Evolutionary conservation across 2,113 vertebrate species (phyloP).

Genomic region (Calyptomena viridis): DNA sequence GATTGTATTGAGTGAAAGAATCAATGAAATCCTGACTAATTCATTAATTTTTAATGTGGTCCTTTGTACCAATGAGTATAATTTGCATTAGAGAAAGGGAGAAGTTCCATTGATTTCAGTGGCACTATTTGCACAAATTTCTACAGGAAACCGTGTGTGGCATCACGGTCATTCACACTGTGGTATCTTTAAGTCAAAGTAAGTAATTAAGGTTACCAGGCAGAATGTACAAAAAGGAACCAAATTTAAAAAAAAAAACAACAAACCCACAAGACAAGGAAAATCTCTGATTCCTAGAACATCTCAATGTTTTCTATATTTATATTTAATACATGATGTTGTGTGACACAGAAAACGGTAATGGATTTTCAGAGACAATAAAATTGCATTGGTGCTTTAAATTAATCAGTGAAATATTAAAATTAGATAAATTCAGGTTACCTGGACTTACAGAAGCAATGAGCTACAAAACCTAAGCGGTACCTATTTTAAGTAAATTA

Average conservation of each 20-base stretch:
- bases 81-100: neutral
- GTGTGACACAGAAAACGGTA: neutral
- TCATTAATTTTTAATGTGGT: neutral
- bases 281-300: neutral
- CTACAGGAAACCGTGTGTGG: neutral
- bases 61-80: neutral
- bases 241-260: neutral
- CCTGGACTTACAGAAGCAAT: neutral
- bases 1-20: neutral
- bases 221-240: neutral
- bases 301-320: neutral
- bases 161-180: neutral
- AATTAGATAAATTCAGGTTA: neutral
- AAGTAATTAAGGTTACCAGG: neutral
- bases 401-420: neutral
- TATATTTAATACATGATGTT: neutral
- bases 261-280: neutral
- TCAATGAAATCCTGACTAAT: neutral
- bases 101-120: neutral
- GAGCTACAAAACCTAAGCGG: neutral
- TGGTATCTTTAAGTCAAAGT: neutral
- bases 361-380: neutral
- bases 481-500: slow-evolving; percentile 15
- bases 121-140: neutral
- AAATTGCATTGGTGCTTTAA: neutral